Base-by-base conservation (phyloP, 1,140 invertebrate species). In the Steinernema feltiae region DNA sequence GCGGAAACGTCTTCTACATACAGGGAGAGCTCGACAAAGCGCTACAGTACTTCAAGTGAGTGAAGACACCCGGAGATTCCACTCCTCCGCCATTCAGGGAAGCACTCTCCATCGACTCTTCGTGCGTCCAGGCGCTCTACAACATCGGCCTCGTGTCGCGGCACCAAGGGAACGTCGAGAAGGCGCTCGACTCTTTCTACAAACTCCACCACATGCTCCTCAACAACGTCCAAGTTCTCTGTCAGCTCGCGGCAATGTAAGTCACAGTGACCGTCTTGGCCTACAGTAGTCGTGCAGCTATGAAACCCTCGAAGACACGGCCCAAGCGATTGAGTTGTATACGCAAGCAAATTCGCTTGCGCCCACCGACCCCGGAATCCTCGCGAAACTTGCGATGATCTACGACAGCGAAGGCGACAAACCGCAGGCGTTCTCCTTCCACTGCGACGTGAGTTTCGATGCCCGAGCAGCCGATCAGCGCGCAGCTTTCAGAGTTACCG, bases 391-490 rank as follows among this genome's bases (percentile, higher is more conserved):
- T 32, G 94, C 92, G 1, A 91, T 93, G 83, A 89, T 96, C 81
- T 93, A 92, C 83, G 93, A 95, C 82, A 89, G 89, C 77, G 90
- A 92, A 79, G 92, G 92, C 32, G 94, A 97, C 86, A 93, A 94
- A 81, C 93, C 94, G 82, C 92, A 93, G 87, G 93, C 94, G 0
- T 94, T 94, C 88, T 93, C 95, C 82, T 95, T 93, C 88, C 92
- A 94, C 82, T 91, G 90, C 87, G 94, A 97, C 87, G 92, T 93
- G 88, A 88, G 88, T 82, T 3, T 53, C 18, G 32, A 18, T 27
- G 1, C 29, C 2, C 29, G 12, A 17, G 7, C 74, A 76, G 74
- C 17, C 32, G 48, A 2, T 72, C 27, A 12, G 15, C 3, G 30
- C 30, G 77, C 71, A 70, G 30, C 75, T 84, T 88, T 77, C 80